These are phyloP conservation scores for Corticium candelabrum DNA, from an alignment of 37 sponge, comb jelly and placozoan species.

Conservation along the genomic window DNA sequence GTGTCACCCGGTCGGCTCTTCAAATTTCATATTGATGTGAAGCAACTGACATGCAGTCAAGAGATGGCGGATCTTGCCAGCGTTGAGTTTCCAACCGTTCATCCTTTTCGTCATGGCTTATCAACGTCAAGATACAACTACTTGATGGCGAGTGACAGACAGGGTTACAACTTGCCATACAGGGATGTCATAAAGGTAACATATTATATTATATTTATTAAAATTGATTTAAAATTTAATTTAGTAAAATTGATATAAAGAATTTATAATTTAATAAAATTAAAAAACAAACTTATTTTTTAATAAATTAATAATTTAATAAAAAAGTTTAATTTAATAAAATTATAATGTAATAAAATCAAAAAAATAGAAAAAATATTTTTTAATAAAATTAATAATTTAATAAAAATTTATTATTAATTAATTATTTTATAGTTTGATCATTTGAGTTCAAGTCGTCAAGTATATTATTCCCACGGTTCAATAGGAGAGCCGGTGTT, in stretches of 20 bases:
- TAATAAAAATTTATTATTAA: too few relatives aligned
- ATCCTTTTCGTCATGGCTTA: slow-evolving; percentile 67
- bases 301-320: too few relatives aligned
- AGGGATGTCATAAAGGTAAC: slow-evolving; percentile 83
- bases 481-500: slow-evolving; percentile 79
- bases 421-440: slow-evolving; percentile 40
- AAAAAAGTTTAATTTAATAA: too few relatives aligned
- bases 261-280: too few relatives aligned
- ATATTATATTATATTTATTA: not conserved
- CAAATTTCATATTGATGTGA: slow-evolving; percentile 43
- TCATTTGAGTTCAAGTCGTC: slow-evolving; percentile 16
- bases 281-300: too few relatives aligned
- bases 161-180: slow-evolving; percentile 62
- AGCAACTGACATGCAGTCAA: slow-evolving; percentile 17
- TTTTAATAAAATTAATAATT: too few relatives aligned
- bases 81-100: slow-evolving; percentile 67
- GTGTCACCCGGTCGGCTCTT: slow-evolving; percentile 54
- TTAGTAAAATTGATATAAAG: not conserved
- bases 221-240: not conserved
- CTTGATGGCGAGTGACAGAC: slow-evolving; percentile 82
- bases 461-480: slow-evolving; percentile 83
- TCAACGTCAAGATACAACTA: slow-evolving; percentile 50
- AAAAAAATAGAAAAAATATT: too few relatives aligned
- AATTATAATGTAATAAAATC: too few relatives aligned
- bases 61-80: slow-evolving; percentile 45